Evolutionary conservation across 2,888 invertebrate species (phyloP).

Genomic region (Phyto melanocephala): DNA sequence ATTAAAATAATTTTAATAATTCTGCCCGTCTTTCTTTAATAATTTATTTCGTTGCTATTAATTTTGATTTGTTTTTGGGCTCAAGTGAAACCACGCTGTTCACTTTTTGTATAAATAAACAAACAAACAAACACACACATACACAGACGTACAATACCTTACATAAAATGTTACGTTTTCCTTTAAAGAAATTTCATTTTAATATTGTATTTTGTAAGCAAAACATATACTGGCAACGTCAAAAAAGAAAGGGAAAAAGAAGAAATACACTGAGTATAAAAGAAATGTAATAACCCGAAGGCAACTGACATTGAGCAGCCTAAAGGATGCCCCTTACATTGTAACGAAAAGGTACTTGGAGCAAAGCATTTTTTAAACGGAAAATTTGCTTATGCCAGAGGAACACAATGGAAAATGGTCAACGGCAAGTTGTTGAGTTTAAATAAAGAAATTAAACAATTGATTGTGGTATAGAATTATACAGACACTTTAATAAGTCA

Average conservation of each 20-base stretch:
- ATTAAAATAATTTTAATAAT: no score
- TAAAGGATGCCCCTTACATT: not conserved
- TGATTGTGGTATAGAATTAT: not conserved
- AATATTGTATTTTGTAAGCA: conserved; percentile 1
- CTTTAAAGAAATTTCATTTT: no score
- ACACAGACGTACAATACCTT: no score
- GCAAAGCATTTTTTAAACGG: not conserved
- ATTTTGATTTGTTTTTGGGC: conserved; percentile 30
- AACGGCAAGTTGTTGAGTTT: conserved; percentile 23
- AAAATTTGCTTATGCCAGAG: conserved; percentile 1
- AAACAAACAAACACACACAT: no score
- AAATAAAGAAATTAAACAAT: not conserved
- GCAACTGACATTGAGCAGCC: conserved; percentile 38
- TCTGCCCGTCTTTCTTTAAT: not conserved
- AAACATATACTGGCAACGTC: not conserved
- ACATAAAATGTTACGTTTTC: no score
- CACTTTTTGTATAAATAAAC: no score
- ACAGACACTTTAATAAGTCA: not conserved
- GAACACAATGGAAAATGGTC: conserved; percentile 19
- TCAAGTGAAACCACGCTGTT: no score
- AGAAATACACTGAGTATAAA: not conserved
- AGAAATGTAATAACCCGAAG: conserved; percentile 34
- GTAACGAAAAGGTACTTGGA: not conserved
- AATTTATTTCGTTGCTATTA: not conserved
- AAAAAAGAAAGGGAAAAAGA: not conserved